phyloP scores from a whole-genome alignment of 2,888 invertebrate genomes.

The Plusia festucae region DNA sequence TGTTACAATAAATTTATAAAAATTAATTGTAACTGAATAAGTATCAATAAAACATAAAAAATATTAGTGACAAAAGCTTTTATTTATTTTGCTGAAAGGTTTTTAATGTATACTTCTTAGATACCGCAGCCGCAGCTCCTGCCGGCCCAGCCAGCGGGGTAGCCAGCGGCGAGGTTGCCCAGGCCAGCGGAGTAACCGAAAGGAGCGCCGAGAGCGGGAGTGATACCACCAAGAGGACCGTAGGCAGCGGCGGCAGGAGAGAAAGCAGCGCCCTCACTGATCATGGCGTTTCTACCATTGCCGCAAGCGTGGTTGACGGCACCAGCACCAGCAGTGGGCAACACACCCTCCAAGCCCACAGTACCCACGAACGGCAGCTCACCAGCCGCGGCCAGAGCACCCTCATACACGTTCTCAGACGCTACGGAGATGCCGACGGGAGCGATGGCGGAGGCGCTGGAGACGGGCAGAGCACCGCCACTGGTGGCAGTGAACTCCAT shows the following conservation, averaged over 20 bases:
- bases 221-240: slow-evolving; percentile 33
- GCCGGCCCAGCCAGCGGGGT: background rate
- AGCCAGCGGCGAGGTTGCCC: background rate
- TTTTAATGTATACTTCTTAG: background rate
- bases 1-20: no score
- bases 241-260: slow-evolving; percentile 43
- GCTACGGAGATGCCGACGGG: slow-evolving; percentile 55
- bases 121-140: background rate
- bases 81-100: no score
- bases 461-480: slow-evolving; percentile 49
- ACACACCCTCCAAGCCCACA: slow-evolving; percentile 65
- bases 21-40: no score
- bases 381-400: slow-evolving; percentile 65
- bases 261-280: slow-evolving; percentile 37
- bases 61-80: no score
- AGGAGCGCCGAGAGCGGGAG: slow-evolving; percentile 5
- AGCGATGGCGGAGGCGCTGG: slow-evolving; percentile 49
- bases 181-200: background rate
- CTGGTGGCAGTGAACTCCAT: slow-evolving; percentile 44
- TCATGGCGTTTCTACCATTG: slow-evolving; percentile 57
- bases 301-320: slow-evolving; percentile 70
- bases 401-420: slow-evolving; percentile 71
- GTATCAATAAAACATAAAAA: no score
- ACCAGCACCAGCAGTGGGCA: slow-evolving; percentile 68
- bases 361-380: slow-evolving; percentile 71